A percentile compares a stretch with the other conserved stretches of the same genome.
Evolutionary conservation across 2,797 vertebrate genomes (phyloP).

Genomic region (Anomalospiza imberbis): DNA sequence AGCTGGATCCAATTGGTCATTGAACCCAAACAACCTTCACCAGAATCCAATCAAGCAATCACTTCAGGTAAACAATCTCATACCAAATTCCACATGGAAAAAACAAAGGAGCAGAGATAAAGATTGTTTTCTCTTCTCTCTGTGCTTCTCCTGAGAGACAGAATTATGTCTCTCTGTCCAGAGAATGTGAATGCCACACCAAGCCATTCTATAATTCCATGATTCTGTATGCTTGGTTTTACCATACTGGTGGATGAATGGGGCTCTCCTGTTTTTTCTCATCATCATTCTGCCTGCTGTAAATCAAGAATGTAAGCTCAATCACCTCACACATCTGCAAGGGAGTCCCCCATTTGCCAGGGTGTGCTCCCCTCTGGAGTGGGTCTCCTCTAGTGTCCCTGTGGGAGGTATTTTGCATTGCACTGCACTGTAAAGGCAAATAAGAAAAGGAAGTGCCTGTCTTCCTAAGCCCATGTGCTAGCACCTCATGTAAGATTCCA

Average conservation of each 20-base stretch:
- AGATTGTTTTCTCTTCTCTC: too few relatives aligned
- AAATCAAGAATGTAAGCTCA: not conserved
- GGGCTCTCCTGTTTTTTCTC: not conserved
- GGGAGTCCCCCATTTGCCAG: not conserved
- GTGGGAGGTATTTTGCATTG: not conserved
- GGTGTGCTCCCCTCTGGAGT: not conserved
- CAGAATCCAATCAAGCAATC: too few relatives aligned
- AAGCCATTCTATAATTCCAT: not conserved
- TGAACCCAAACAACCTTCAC: too few relatives aligned
- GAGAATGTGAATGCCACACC: too few relatives aligned
- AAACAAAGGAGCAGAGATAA: too few relatives aligned
- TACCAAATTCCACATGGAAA: too few relatives aligned
- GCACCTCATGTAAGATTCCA: not conserved
- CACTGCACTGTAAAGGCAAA: not conserved
- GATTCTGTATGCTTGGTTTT: not conserved
- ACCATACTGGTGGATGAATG: not conserved
- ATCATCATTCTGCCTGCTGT: not conserved
- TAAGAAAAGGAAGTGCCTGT: not conserved
- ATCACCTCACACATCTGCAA: not conserved
- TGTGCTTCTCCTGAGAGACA: too few relatives aligned
- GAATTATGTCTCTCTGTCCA: too few relatives aligned
- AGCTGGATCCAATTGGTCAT: too few relatives aligned
- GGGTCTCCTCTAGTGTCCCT: not conserved
- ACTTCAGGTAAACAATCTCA: too few relatives aligned
- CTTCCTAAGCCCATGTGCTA: not conserved